These are phyloP conservation scores for Uria aalge DNA, from an alignment of 2,113 vertebrate genomes.

Conservation along the genomic window DNA sequence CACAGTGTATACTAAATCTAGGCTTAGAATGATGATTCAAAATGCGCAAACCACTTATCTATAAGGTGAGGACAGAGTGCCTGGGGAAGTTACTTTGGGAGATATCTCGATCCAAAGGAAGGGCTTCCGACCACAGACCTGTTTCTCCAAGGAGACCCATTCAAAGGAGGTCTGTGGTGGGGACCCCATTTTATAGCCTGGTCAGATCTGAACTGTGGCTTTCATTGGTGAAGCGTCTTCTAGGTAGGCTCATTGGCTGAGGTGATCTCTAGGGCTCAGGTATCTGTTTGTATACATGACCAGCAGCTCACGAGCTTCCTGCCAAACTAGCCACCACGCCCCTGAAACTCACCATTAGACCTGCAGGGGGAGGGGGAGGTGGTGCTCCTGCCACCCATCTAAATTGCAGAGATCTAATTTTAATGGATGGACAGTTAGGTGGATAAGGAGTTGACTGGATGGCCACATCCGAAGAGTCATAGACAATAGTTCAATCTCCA, in stretches of 20 bases:
- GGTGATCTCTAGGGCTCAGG: neutral
- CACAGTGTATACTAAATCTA: neutral
- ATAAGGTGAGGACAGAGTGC: neutral
- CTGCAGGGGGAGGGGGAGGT: neutral
- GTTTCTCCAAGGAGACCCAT: neutral
- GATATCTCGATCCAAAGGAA: neutral
- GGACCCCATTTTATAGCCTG: neutral
- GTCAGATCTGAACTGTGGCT: neutral
- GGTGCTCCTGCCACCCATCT: neutral
- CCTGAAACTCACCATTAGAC: neutral
- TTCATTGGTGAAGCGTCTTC: neutral
- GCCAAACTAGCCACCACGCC: neutral
- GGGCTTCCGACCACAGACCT: neutral
- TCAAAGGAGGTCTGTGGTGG: neutral
- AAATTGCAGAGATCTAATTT: neutral
- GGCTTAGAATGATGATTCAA: neutral
- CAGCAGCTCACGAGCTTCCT: neutral
- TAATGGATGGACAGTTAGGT: neutral
- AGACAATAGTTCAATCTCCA: neutral
- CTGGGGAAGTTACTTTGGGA: neutral
- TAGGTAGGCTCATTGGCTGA: neutral
- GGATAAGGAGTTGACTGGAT: neutral
- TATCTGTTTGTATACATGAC: neutral
- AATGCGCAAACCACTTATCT: neutral
- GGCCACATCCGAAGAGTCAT: neutral